phyloP scores from a whole-genome alignment of 2,113 vertebrate species.

The Pygoscelis antarcticus region DNA sequence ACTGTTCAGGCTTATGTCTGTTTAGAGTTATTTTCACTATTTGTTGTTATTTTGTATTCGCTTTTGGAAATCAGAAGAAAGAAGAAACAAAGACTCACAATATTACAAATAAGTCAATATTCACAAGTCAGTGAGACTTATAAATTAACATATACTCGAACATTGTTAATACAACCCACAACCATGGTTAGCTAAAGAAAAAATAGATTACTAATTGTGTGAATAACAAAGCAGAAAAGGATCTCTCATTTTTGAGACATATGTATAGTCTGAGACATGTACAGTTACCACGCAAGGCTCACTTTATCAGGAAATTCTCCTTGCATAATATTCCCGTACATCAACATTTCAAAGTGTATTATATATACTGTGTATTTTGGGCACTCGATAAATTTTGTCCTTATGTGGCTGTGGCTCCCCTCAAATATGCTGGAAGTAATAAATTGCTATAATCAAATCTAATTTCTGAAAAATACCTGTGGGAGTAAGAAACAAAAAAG shows the following conservation, averaged over 20 bases:
- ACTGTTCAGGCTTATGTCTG: not conserved
- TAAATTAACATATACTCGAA: not conserved
- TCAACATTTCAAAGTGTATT: constrained; percentile 98
- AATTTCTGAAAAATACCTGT: constrained; percentile 99
- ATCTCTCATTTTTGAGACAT: constrained; percentile 38
- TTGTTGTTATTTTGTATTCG: not conserved
- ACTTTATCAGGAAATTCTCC: constrained; percentile 91
- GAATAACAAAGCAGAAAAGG: constrained; percentile 67
- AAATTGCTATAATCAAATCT: constrained; percentile 99
- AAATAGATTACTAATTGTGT: constrained; percentile 29
- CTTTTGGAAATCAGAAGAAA: not conserved
- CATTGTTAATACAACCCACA: not conserved
- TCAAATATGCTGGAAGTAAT: constrained; percentile 94
- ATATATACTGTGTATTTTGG: constrained; percentile 90
- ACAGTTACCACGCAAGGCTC: constrained; percentile 76
- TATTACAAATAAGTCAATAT: not conserved
- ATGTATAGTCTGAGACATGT: constrained; percentile 56
- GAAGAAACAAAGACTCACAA: not conserved
- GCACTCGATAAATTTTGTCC: constrained; percentile 97
- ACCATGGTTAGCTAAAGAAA: constrained; percentile 46
- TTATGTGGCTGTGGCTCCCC: constrained; percentile 88
- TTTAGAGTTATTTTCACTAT: not conserved
- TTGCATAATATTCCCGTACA: constrained; percentile 97
- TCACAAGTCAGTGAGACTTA: not conserved
- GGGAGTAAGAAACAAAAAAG: constrained; percentile 96